These are phyloP conservation scores for Nothoprocta pentlandii DNA, from an alignment of 2,113 vertebrate species.

Conservation along the genomic window DNA sequence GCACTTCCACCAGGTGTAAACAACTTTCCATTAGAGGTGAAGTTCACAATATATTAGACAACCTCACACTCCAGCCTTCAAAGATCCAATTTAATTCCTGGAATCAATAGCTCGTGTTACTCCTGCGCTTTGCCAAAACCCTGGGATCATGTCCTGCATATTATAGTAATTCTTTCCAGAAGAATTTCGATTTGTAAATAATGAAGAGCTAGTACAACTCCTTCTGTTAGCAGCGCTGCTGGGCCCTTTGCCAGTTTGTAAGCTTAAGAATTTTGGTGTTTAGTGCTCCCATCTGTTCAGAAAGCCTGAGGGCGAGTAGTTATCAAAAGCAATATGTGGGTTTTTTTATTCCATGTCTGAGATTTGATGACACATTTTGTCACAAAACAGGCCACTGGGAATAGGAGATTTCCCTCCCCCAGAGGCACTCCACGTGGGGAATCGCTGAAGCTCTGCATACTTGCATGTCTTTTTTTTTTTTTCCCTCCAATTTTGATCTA, in stretches of 20 bases:
- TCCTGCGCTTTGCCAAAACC: constrained; percentile 67
- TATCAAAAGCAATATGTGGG: constrained; percentile 71
- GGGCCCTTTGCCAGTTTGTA: constrained; percentile 74
- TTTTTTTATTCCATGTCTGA: constrained; percentile 59
- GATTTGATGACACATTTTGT: constrained; percentile 69
- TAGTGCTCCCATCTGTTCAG: constrained; percentile 72
- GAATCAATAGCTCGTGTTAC: constrained; percentile 67
- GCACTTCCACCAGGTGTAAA: constrained; percentile 48
- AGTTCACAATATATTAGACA: constrained; percentile 56
- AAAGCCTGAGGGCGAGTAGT: constrained; percentile 67
- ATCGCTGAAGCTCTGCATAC: constrained; percentile 14
- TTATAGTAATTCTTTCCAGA: constrained; percentile 73
- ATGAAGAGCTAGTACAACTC: constrained; percentile 66
- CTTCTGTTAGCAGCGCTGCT: constrained; percentile 47
- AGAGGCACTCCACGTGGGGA: neutral
- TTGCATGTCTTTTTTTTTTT: neutral
- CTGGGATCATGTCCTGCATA: constrained; percentile 72
- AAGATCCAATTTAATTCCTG: constrained; percentile 64
- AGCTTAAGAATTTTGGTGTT: constrained; percentile 72
- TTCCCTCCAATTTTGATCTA: neutral
- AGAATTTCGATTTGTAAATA: constrained; percentile 74
- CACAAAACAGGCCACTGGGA: constrained; percentile 57
- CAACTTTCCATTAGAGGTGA: constrained; percentile 60
- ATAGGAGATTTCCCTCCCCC: constrained; percentile 45
- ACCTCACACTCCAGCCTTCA: constrained; percentile 65